Evolutionary conservation across 2,797 vertebrate genomes (phyloP).

Genomic region (Poeciliopsis gracilis): DNA sequence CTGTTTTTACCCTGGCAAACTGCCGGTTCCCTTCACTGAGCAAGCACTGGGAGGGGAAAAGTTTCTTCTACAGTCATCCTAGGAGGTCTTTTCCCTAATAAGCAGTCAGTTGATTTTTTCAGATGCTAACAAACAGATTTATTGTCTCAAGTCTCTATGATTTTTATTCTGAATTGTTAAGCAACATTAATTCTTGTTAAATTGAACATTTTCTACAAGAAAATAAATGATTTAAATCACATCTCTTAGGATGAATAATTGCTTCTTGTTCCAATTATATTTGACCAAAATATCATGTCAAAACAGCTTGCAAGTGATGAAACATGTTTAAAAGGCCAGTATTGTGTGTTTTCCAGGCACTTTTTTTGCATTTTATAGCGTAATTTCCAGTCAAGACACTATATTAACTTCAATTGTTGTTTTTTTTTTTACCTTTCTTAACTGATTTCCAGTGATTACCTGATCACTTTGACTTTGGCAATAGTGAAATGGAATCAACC

Average conservation of each 20-base stretch:
- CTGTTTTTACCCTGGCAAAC: conserved; percentile 55
- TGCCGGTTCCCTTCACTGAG: conserved; percentile 42
- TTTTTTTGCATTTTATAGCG: no score
- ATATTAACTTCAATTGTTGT: no score
- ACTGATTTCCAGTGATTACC: background rate
- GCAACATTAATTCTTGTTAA: background rate
- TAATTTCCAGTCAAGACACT: no score
- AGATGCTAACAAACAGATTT: conserved; percentile 5
- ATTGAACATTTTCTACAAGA: background rate
- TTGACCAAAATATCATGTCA: background rate
- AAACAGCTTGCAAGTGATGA: background rate
- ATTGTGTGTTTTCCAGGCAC: no score
- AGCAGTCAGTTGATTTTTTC: conserved; percentile 6
- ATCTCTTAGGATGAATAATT: background rate
- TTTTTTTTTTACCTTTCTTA: background rate
- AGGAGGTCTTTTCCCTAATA: conserved; percentile 17
- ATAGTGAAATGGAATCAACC: no score
- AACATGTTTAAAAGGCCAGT: background rate
- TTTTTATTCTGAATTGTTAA: background rate
- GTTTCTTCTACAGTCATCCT: conserved; percentile 24
- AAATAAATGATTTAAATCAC: background rate
- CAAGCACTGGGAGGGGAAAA: conserved; percentile 8
- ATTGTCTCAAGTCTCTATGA: conserved; percentile 4
- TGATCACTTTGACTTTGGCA: background rate
- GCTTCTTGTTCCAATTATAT: background rate